A percentile compares a stretch with the other conserved stretches of the same genome.
phyloP scores from a whole-genome alignment of 2,888 invertebrate species.

The Unio delphinus region DNA sequence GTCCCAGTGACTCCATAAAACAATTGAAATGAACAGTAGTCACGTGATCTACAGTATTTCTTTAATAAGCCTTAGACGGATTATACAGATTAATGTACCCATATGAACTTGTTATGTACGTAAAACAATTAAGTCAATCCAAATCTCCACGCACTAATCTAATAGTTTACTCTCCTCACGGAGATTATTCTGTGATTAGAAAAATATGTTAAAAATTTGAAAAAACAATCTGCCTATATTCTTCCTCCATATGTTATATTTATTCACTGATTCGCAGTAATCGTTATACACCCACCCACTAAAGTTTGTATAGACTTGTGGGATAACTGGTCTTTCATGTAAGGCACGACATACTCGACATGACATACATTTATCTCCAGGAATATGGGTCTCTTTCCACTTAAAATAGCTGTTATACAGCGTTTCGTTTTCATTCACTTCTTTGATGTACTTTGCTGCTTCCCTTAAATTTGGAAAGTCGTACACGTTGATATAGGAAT shows the following conservation, averaged over 20 bases:
- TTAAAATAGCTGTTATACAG: slow-evolving; percentile 23
- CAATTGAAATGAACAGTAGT: too few relatives aligned
- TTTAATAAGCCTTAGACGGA: too few relatives aligned
- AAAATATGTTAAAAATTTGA: too few relatives aligned
- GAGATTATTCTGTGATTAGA: too few relatives aligned
- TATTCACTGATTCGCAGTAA: slow-evolving; percentile 28
- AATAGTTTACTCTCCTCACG: too few relatives aligned
- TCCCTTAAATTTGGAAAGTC: slow-evolving; percentile 15
- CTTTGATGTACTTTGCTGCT: slow-evolving; percentile 19
- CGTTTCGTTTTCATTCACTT: slow-evolving; percentile 16
- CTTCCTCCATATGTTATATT: slow-evolving; percentile 6
- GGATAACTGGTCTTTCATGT: slow-evolving; percentile 28
- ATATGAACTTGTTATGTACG: too few relatives aligned
- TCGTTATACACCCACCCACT: slow-evolving; percentile 43
- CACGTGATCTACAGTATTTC: too few relatives aligned
- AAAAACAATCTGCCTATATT: too few relatives aligned
- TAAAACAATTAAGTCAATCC: too few relatives aligned
- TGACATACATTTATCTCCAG: slow-evolving; percentile 24
- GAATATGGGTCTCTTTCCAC: slow-evolving; percentile 19
- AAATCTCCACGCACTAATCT: too few relatives aligned
- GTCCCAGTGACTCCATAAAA: too few relatives aligned
- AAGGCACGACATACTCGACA: slow-evolving; percentile 51
- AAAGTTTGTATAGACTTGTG: slow-evolving; percentile 34
- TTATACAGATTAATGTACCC: too few relatives aligned
- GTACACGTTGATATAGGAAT: slow-evolving; percentile 20